These are phyloP conservation scores for Cassiopea xamachana DNA, from an alignment of 30 jellyfish, hydroid and myxozoan species.

Conservation along the genomic window DNA sequence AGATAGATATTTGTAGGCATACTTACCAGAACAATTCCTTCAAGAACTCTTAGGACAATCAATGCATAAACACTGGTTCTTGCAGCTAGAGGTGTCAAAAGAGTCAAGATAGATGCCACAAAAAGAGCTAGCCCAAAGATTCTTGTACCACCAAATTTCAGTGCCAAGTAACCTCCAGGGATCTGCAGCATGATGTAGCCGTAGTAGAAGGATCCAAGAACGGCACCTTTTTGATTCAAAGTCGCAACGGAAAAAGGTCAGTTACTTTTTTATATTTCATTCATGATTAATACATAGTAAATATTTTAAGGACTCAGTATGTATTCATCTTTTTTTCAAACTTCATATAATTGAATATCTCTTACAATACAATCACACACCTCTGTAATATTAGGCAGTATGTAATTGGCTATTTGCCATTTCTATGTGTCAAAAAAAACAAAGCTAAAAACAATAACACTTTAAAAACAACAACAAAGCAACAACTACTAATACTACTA, in stretches of 20 bases:
- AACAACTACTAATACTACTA: too few relatives aligned
- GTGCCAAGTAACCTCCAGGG: conserved; percentile 99
- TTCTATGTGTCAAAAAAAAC: too few relatives aligned
- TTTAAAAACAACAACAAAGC: too few relatives aligned
- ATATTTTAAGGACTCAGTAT: background rate
- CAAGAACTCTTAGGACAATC: conserved; percentile 90
- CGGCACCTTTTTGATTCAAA: conserved; percentile 77
- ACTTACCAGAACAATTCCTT: conserved; percentile 98
- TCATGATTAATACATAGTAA: background rate
- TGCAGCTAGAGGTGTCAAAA: conserved; percentile 97
- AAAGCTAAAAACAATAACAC: too few relatives aligned
- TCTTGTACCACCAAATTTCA: conserved; percentile 97
- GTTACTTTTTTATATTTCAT: background rate
- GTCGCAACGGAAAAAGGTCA: background rate
- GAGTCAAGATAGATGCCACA: conserved; percentile 92
- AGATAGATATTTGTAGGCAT: background rate
- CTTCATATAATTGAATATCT: too few relatives aligned
- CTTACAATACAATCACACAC: too few relatives aligned
- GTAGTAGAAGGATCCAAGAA: conserved; percentile 97
- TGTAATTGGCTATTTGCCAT: too few relatives aligned
- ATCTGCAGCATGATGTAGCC: conserved; percentile 98
- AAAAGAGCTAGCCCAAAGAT: conserved; percentile 97
- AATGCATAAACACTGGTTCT: conserved; percentile 95
- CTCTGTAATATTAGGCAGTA: too few relatives aligned
- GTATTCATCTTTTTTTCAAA: background rate